Conservation (phyloP, 2,797 vertebrate species). For the Poeciliopsis paucimaculata region DNA sequence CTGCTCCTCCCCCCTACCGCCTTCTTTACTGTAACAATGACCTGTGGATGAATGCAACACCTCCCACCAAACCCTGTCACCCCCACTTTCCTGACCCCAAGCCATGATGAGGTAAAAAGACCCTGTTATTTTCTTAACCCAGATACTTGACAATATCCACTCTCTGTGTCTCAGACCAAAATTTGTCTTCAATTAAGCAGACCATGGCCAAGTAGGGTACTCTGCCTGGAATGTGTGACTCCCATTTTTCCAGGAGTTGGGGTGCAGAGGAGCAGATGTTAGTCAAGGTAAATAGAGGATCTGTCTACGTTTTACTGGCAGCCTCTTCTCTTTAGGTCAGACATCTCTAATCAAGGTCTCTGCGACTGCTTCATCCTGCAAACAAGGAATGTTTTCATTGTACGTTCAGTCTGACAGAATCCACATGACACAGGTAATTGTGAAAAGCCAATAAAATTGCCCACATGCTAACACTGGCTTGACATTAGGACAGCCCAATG, state of each 20-base stretch:
- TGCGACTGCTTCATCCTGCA: slow-evolving; percentile 53
- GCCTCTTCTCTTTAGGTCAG: slow-evolving; percentile 60
- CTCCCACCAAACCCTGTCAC: slow-evolving; percentile 1
- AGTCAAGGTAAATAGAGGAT: slow-evolving; percentile 70
- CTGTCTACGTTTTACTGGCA: slow-evolving; percentile 70
- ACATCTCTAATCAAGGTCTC: slow-evolving; percentile 58
- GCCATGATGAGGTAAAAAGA: slow-evolving; percentile 55
- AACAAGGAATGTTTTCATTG: slow-evolving; percentile 61
- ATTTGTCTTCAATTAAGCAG: slow-evolving; percentile 76
- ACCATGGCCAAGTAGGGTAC: slow-evolving; percentile 55
- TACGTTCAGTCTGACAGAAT: slow-evolving; percentile 65
- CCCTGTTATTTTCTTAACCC: slow-evolving; percentile 73
- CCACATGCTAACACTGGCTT: slow-evolving; percentile 58
- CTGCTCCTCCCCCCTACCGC: neutral
- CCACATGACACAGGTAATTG: slow-evolving; percentile 64
- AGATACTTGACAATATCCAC: slow-evolving; percentile 70
- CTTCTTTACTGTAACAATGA: slow-evolving; percentile 72
- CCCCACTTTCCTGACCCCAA: slow-evolving; percentile 39
- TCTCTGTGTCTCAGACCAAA: slow-evolving; percentile 59
- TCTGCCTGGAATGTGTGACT: slow-evolving; percentile 71
- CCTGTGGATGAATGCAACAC: slow-evolving; percentile 45
- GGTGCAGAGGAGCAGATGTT: slow-evolving; percentile 33
- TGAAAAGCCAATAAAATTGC: slow-evolving; percentile 62
- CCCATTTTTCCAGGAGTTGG: slow-evolving; percentile 60
- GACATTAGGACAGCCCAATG: slow-evolving; percentile 56